Evolutionary conservation across 2,113 vertebrate species (phyloP).

Genomic region (Lanius ludovicianus): DNA sequence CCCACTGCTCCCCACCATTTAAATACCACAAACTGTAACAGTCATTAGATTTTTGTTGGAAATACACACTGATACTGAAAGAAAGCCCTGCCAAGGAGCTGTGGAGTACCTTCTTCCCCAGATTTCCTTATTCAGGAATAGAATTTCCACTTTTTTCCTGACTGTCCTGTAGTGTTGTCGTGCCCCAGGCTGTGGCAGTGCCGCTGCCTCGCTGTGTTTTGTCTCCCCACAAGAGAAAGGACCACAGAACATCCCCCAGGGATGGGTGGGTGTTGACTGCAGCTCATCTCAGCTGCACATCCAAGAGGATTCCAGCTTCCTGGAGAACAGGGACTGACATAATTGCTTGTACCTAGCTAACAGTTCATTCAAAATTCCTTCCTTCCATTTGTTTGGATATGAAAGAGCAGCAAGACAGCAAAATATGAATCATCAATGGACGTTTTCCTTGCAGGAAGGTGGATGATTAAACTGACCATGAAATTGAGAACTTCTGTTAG

Average conservation of each 20-base stretch:
- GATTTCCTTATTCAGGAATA: neutral
- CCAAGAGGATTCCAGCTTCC: neutral
- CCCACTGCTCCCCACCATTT: neutral
- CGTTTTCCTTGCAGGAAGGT: neutral
- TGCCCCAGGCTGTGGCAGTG: neutral
- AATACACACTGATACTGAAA: fast-evolving
- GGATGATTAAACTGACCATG: neutral
- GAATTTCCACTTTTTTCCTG: neutral
- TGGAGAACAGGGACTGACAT: neutral
- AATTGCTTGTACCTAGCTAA: neutral
- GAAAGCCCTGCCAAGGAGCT: neutral
- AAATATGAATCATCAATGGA: neutral
- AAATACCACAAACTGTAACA: neutral
- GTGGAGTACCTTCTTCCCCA: neutral
- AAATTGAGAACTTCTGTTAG: neutral
- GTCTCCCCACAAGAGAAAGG: neutral
- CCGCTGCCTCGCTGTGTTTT: neutral
- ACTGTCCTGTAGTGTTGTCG: neutral
- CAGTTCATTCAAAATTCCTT: neutral
- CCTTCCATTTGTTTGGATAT: neutral
- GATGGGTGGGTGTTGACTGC: neutral
- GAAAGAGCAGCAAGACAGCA: neutral
- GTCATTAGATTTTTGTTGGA: fast-evolving
- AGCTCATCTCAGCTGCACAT: neutral
- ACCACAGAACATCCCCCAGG: neutral